Base-by-base conservation (phyloP, 1,140 invertebrate genomes). In the Onthophagus taurus region DNA sequence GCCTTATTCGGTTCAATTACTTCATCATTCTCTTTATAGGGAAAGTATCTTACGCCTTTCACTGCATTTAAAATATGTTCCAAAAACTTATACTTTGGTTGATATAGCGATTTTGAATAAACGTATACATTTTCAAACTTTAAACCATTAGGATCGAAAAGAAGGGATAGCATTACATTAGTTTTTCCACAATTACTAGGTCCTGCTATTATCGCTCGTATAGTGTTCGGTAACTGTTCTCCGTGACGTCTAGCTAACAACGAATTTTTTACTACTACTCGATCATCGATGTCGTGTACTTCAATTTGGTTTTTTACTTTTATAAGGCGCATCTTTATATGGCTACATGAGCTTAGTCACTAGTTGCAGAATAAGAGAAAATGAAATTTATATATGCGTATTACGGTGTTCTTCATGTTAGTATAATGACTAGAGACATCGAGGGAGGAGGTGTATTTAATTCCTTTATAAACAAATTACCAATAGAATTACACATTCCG, bases 401-500 rank as follows among this genome's bases (percentile, higher is more conserved):
- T n/a, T n/a, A 17, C 13, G 7, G 20, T 35, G 17, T 35, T 35
- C 6, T 18, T 18, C 3, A 17, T 35, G 33, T 35, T 35, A 17
- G 20, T 21, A 18, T 6, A 23, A 37, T 37, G 35, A 7, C 13
- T 18, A n/a, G 3, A 4, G 7, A 31, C 13, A 42, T 13, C 12
- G 16, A 34, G 23, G 30, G 42, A 11, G 12, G 24, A 19, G 41
- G 29, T 19, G 11, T 44, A 8, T 7, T 44, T 12, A 44, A 44
- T 16, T 11, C 61, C 12, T 20, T 48, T 4, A 66, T 68, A 14
- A 60, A 71, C 53, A 58, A 58, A 14, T 42, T 71, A 16, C 66
- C 67, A 2, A 36, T 68, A 33, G 66, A 72, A 59, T 29, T 66
- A 29, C 63, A 72, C 57, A 42, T 70, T 31, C 66, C 68, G 4